A percentile compares a stretch with the other conserved stretches of the same genome.
Conservation (phyloP, 2,113 vertebrate species). For the Nyctibius bracteatus region DNA sequence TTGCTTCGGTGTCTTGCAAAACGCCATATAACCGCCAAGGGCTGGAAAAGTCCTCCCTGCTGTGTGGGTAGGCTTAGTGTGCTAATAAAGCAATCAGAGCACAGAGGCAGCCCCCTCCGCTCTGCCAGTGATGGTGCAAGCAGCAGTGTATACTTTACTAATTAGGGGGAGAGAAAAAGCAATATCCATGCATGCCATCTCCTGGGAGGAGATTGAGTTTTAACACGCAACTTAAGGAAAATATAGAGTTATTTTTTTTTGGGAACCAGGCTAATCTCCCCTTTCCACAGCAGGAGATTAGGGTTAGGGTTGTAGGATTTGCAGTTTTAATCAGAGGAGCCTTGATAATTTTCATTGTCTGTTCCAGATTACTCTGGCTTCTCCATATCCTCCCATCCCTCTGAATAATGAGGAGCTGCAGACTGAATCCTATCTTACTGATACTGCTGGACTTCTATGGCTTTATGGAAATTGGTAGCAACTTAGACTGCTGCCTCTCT, state of each 20-base stretch:
- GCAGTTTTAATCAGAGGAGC: conserved; percentile 48
- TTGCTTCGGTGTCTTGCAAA: conserved; percentile 21
- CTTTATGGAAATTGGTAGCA: conserved; percentile 21
- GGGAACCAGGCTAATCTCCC: conserved; percentile 8
- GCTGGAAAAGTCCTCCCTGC: not conserved
- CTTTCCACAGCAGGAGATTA: conserved; percentile 41
- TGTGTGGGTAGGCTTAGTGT: not conserved
- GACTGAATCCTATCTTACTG: conserved; percentile 10
- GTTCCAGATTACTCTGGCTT: not conserved
- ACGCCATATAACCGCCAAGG: not conserved
- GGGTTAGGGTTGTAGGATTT: conserved; percentile 26
- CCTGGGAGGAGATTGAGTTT: conserved; percentile 54
- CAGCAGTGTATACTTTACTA: conserved; percentile 26
- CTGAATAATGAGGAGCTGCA: not conserved
- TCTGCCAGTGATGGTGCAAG: not conserved
- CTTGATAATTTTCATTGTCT: conserved; percentile 1
- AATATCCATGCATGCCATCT: not conserved
- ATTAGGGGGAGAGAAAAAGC: conserved; percentile 38
- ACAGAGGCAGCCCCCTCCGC: not conserved
- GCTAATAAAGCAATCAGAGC: conserved; percentile 1
- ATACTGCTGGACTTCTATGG: not conserved
- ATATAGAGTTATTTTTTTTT: conserved; percentile 29
- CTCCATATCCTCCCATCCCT: not conserved
- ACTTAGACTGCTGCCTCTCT: not conserved
- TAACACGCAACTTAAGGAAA: conserved; percentile 3